Conservation (phyloP, 2,113 vertebrate genomes). For the Tupaia tana region DNA sequence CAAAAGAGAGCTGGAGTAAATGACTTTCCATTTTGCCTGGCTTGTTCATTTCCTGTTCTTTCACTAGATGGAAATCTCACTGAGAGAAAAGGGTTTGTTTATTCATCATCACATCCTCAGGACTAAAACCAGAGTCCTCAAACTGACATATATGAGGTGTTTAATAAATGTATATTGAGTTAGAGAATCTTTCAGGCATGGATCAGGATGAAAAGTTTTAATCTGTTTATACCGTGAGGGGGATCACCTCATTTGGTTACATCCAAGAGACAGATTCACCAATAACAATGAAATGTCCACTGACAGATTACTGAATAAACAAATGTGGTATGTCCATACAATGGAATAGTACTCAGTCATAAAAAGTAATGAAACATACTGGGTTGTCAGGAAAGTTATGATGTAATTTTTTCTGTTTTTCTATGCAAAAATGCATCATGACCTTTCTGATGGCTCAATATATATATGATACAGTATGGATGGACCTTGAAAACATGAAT, state of each 20-base stretch:
- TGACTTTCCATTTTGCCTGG: not conserved
- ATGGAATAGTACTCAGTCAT: not conserved
- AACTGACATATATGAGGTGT: not conserved
- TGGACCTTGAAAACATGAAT: too few relatives aligned
- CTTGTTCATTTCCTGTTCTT: not conserved
- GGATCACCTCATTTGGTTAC: rapidly evolving
- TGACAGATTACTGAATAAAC: not conserved
- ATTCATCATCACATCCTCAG: not conserved
- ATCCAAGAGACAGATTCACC: not conserved
- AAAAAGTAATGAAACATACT: not conserved
- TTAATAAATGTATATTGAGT: not conserved
- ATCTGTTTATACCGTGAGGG: not conserved
- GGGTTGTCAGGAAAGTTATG: too few relatives aligned
- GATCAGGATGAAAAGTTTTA: not conserved
- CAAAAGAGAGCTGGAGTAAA: not conserved
- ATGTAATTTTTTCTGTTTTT: too few relatives aligned
- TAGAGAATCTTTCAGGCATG: not conserved
- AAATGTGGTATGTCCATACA: rapidly evolving
- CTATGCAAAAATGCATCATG: too few relatives aligned
- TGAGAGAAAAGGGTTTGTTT: not conserved
- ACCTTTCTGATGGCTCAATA: too few relatives aligned
- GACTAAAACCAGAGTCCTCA: not conserved
- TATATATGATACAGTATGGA: not conserved
- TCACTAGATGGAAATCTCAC: not conserved
- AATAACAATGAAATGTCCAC: not conserved